phyloP scores from a whole-genome alignment of 2,113 vertebrate species.

The Malurus cyaneus region DNA sequence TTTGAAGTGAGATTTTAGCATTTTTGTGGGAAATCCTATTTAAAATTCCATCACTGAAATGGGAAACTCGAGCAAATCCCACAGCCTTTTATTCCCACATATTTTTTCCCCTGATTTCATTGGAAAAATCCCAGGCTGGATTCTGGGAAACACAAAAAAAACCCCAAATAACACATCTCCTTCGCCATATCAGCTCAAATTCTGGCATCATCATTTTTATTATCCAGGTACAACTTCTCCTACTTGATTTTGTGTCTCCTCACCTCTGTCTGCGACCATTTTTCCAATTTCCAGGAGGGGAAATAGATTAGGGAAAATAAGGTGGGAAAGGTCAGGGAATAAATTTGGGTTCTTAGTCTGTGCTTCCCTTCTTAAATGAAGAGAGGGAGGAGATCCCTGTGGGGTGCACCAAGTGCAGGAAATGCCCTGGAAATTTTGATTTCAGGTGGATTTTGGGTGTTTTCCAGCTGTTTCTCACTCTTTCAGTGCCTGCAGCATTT shows the following conservation, averaged over 20 bases:
- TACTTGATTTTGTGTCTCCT: not conserved
- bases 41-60: not conserved
- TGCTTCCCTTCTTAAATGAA: not conserved
- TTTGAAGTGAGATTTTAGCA: not conserved
- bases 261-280: not conserved
- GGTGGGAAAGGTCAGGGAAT: not conserved
- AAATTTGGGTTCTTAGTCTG: not conserved
- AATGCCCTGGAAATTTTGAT: not conserved
- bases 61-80: not conserved
- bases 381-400: not conserved
- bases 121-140: not conserved
- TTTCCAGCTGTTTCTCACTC: not conserved
- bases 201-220: not conserved
- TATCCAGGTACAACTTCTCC: not conserved
- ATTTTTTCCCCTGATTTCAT: not conserved
- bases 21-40: not conserved
- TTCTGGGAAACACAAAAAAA: not conserved
- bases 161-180: accelerated
- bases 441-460: not conserved
- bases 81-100: not conserved
- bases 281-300: not conserved
- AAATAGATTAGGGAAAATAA: not conserved
- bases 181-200: not conserved
- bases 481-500: not conserved
- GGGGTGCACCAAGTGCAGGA: not conserved